Base-by-base conservation (phyloP, 2,888 invertebrate species). In the Cataglyphis cursor region DNA sequence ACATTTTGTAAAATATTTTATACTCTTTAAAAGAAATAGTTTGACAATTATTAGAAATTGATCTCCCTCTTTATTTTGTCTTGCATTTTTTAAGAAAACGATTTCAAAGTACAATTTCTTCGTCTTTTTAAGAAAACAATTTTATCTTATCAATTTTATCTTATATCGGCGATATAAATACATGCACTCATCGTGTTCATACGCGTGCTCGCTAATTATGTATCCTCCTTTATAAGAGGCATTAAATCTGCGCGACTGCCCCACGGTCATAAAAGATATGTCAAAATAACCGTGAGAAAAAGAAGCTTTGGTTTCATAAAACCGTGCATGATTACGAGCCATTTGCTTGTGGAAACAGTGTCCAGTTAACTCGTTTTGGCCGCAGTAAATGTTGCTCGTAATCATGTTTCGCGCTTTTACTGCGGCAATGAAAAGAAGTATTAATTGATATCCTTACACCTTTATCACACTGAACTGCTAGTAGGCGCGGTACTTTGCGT, bases 361-460 rank as follows among this genome's bases (percentile, higher is more conserved):
- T 86, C 85, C 86, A 83, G 82, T 89, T 90, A 90, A 86, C 90
- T 86, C 90, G 90, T 90, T 51, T 90, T 81, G 86, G 31, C 68
- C 21, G 82, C 84, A 82, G 82, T 89, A 90, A 89, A 88, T 80
- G 89, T 90, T 90, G 68, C 81, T 82, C 74, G 86, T 90, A 90
- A 90, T 90, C 90, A 78, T 88, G 90, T 90, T 90, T 88, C 80
- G 64, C 31, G 81, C 86, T 80, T 90, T 90, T 90, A 90, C 66
- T 70, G 72, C 83, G 48, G 85, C 80, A 81, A 88, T 90, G 89
- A 90, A 90, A 90, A 86, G 75, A 81, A 83, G 81, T 90, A 87
- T 90, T 90, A 90, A 90, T 90, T 84, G 89, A 87, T 90, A 85
- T 90, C 87, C 88, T 90, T 89, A 90, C 89, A 88, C 87, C 87